Evolutionary conservation across 2,113 vertebrate genomes (phyloP), one percentile per base, ranked within the genome.

Genomic region (Reinhardtius hippoglossoides): DNA sequence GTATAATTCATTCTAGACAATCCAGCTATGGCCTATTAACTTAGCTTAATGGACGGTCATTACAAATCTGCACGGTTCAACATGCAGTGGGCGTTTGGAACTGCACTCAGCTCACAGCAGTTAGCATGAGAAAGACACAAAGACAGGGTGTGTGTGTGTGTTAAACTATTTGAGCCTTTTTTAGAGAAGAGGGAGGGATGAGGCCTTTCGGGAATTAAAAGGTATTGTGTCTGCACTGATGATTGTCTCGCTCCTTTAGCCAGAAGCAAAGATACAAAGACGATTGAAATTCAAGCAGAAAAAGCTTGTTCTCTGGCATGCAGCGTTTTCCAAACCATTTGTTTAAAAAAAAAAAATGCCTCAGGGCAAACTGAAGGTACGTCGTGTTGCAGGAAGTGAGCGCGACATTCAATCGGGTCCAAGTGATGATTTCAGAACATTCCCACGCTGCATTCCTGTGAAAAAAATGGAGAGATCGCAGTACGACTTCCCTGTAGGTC

Each of bases 91-190:
- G 50, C 74, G 81, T 86, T 70, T 81, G 82, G 78, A 67, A 20
- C 67, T 15, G 66, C n/a, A 5, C 55, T 71, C 76, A 54, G 82
- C 63, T 77, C 62, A 60, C 40, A 52, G 52, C 69, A 61, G 90
- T 89, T 91, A 88, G 64, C 83, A 92, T 90, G 85, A 87, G 72
- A 91, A 91, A 88, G 75, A 75, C 71, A 73, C 26, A 42, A 57
- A 83, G 70, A 81, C 76, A 73, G 76, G 74, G 67, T 54, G 78
- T 62, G 67, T 80, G 67, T 87, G 80, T 69, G 80, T 50, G 67
- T 70, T 71, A 1, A 81, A 85, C 75, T 76, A 56, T 79, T 76
- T 42, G 58, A 24, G 54, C 50, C 55, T 50, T 50, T 50, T 76
- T 60, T 59, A 31, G 7, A 5, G 61, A 35, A 21, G 31, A 16